Conservation (phyloP, 2,113 vertebrate species). For the Sapajus apella region DNA sequence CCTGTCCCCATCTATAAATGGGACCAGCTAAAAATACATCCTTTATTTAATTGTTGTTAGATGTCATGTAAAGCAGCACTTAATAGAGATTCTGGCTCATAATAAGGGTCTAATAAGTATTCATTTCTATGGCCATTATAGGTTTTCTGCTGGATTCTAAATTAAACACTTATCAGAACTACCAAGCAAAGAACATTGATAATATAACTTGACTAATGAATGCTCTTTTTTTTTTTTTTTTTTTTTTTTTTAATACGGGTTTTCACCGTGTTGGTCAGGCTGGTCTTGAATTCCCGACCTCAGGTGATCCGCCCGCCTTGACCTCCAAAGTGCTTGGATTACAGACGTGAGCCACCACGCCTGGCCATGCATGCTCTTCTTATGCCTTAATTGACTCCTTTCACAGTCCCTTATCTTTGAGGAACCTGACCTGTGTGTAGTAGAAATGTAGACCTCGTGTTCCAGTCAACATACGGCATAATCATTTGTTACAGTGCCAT, state of each 20-base stretch:
- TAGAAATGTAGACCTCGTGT: background rate
- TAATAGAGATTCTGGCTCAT: background rate
- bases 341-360: no score
- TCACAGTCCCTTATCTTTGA: background rate
- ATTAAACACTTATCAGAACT: background rate
- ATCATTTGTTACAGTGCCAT: background rate
- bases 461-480: background rate
- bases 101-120: background rate
- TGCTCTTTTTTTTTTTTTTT: background rate
- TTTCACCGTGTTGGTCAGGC: no score
- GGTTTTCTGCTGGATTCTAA: background rate
- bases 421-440: background rate
- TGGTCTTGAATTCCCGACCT: no score
- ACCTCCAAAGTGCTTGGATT: no score
- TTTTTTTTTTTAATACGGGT: no score
- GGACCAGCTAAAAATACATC: background rate
- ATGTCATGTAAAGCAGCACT: background rate
- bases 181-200: background rate
- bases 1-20: background rate
- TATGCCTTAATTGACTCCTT: background rate
- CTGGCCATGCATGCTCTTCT: background rate
- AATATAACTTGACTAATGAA: background rate
- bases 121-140: background rate
- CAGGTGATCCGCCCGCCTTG: no score
- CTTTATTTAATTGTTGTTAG: background rate